phyloP scores from a whole-genome alignment of 2,888 invertebrate species.

The Tetragonula carbonaria region DNA sequence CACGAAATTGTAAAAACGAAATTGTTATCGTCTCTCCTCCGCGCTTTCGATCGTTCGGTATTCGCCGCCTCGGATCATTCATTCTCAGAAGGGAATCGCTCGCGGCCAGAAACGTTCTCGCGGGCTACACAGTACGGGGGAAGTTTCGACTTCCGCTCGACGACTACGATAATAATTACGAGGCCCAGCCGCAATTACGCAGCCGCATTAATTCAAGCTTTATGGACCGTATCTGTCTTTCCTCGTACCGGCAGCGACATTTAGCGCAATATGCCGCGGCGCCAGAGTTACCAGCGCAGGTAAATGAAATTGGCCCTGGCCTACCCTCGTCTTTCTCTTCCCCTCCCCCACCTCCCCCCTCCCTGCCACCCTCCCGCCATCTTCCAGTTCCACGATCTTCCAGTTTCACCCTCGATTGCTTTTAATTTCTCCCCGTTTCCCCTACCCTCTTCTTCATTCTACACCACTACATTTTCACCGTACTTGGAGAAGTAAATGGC shows the following conservation, averaged over 20 bases:
- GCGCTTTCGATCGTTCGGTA: neutral
- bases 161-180: conserved; percentile 45
- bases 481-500: neutral
- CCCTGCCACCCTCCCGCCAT: neutral
- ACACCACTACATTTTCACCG: neutral
- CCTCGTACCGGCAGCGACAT: conserved; percentile 42
- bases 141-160: conserved; percentile 39
- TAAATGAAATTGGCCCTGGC: conserved; percentile 64
- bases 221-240: conserved; percentile 63
- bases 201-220: conserved; percentile 60
- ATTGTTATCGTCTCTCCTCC: too few species aligned
- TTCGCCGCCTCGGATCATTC: neutral
- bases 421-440: conserved; percentile 26
- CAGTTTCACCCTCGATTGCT: conserved; percentile 23
- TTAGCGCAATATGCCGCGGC: conserved; percentile 58
- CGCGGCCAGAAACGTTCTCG: conserved; percentile 5
- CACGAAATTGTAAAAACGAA: too few species aligned
- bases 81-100: neutral
- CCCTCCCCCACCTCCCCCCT: neutral
- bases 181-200: conserved; percentile 53
- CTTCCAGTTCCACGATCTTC: neutral
- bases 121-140: neutral
- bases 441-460: neutral
- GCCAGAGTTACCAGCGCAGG: conserved; percentile 54
- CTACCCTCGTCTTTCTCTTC: conserved; percentile 5